Evolutionary conservation across 1,140 invertebrate species (phyloP), one percentile per base, ranked within the genome.

Genomic region (Drosophila carrolli): DNA sequence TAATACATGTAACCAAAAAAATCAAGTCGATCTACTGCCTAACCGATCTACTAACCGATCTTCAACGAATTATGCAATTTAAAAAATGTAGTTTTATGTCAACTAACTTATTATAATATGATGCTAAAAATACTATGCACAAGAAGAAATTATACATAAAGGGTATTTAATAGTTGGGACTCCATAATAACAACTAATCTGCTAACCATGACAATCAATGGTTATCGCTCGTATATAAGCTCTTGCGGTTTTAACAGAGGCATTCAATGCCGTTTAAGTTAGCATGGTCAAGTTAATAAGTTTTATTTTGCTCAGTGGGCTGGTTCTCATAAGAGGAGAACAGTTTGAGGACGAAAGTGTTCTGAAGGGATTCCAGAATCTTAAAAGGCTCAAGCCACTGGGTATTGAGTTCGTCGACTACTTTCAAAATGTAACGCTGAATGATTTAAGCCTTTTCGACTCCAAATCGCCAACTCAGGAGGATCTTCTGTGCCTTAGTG

Each of bases 351-450:
- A 29, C 0, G 9, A 0, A 32, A 29, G 29, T 29, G 3, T 47
- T 4, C 35, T 40, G 1, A 8, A 50, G 14, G 32, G 61, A 14
- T 62, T 56, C 5, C 27, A 59, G 10, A 13, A 35, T 6, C n/a
- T 71, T 1, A 53, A 38, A 5, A 5, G 63, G 5, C 23, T 77
- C 0, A 55, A 41, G 7, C 16, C 55, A 0, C 37, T 84, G n/a
- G 47, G 55, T 27, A 7, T 41, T 0, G 67, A 80, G 41, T 77
- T 80, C 16, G 37, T 10, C 0, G n/a, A 78, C 1, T 41, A 75
- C 10, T 85, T 58, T 1, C 10, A 4, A 10, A 81, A 35, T 37
- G 47, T 10, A 57, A 32, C 50, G 14, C n/a, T 27, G 16, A 60
- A 16, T 0, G 67, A 62, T 0, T 35, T 61, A 29, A 40, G 19